Percentiles rank a stretch among this genome's conserved stretches.
These are phyloP conservation scores for Grus americana DNA, from an alignment of 2,113 vertebrate genomes.

Conservation along the genomic window DNA sequence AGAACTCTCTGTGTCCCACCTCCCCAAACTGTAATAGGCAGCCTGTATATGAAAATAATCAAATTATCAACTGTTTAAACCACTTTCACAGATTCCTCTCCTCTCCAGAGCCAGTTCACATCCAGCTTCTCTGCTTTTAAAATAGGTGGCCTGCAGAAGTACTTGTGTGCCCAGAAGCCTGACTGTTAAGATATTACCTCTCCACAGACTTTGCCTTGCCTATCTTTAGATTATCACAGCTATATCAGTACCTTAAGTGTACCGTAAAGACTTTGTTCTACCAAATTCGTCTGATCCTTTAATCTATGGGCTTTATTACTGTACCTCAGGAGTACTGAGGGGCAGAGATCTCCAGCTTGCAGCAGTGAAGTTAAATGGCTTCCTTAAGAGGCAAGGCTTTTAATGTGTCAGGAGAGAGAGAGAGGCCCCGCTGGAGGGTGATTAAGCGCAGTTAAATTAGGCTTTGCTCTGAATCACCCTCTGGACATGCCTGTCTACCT, in stretches of 20 bases:
- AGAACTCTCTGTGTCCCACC: neutral
- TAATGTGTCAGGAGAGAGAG: slow-evolving; percentile 25
- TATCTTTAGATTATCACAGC: neutral
- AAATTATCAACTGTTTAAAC: neutral
- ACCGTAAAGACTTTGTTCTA: neutral
- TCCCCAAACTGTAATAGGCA: neutral
- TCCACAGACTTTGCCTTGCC: neutral
- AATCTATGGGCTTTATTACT: neutral
- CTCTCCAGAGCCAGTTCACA: neutral
- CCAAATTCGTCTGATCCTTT: neutral
- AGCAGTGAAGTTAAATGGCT: neutral
- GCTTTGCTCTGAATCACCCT: slow-evolving; percentile 16
- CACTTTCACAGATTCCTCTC: neutral
- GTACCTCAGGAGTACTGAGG: neutral
- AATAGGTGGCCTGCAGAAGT: neutral
- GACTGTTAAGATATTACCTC: neutral
- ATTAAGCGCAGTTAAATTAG: slow-evolving; percentile 12
- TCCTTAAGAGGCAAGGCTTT: slow-evolving; percentile 33
- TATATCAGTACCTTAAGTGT: neutral
- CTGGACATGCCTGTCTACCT: slow-evolving; percentile 32
- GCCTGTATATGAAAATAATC: neutral
- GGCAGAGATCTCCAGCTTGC: neutral
- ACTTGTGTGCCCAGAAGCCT: neutral
- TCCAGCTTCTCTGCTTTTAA: neutral
- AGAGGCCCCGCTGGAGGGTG: neutral